Evolutionary conservation across 23 tunicate species (phyloP), one percentile per base, ranked within the genome.

Genomic region (Styela plicata): DNA sequence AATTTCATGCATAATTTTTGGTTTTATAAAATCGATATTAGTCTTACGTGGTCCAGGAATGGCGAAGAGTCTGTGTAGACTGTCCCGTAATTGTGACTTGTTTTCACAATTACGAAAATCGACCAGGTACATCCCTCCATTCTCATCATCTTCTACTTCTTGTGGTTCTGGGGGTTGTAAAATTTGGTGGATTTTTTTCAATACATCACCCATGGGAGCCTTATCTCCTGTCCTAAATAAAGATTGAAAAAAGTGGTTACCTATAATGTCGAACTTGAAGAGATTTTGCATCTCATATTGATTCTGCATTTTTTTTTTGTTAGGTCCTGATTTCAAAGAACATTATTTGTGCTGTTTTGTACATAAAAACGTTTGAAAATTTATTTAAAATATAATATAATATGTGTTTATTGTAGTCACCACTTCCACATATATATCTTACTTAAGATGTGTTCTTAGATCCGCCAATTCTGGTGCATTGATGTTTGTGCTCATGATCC

Each of bases 1-100:
- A 20, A 34, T 74, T 20, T 34, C 1, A 74, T 20, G 63, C 23
- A 74, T n/a, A 0, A 32, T 31, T 22, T 22, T 74, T 22, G 21
- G 20, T 23, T 57, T 24, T 16, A 57, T n/a, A n/a, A n/a, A n/a
- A n/a, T n/a, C n/a, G n/a, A n/a, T n/a, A n/a, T n/a, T n/a, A n/a
- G n/a, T 63, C 86, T 85, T 75, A 90, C 95, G 91, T 52, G 91
- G 91, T 28, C 97, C 91, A 24, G 97, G 97, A 24, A 79, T 80
- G 3, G 91, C 86, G 79, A 91, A 91, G 88, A 91, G 89, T 13
- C 83, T 30, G 23, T 87, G 52, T 24, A 91, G 76, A n/a, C 70
- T 82, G 18, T 87, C 82, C 64, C 85, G 37, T 23, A 91, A 83
- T 21, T 87, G 63, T 1, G 10, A 35, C 36, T 87, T 91, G 79